Evolutionary conservation across 1,140 invertebrate species (phyloP).

Genomic region (Physella acuta): DNA sequence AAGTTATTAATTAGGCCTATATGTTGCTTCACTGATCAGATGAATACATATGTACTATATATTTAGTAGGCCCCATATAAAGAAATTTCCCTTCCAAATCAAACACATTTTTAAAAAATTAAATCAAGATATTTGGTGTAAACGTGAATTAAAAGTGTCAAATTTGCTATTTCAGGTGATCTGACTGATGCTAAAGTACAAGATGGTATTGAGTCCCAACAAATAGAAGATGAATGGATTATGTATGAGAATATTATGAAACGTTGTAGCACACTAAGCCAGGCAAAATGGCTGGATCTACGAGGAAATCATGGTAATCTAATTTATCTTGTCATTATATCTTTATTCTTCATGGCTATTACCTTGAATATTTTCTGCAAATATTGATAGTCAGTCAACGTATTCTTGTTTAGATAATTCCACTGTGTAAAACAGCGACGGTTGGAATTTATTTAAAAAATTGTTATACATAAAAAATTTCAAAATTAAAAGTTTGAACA

Average conservation of each 20-base stretch:
- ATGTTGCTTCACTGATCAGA: too few species aligned
- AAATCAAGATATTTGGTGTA: not conserved
- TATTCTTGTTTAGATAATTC: too few species aligned
- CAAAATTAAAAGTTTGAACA: too few species aligned
- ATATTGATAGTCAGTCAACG: too few species aligned
- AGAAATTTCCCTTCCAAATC: not conserved
- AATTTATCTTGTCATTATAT: too few species aligned
- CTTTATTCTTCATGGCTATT: too few species aligned
- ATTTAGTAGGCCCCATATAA: not conserved
- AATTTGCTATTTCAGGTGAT: constrained; percentile 68
- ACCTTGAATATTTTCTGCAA: too few species aligned
- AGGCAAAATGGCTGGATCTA: constrained; percentile 79
- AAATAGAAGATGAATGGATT: constrained; percentile 83
- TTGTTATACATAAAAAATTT: too few species aligned
- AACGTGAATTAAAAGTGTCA: constrained; percentile 3
- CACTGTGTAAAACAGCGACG: too few species aligned
- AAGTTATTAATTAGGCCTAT: too few species aligned
- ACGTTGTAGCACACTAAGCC: constrained; percentile 63
- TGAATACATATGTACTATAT: not conserved
- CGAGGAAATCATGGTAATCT: constrained; percentile 96
- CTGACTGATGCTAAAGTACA: constrained; percentile 84
- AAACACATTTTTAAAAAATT: not conserved
- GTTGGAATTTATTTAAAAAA: too few species aligned
- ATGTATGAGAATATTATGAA: constrained; percentile 75
- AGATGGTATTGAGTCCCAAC: constrained; percentile 78